phyloP scores from a whole-genome alignment of 2,113 vertebrate genomes.

The Oreotrochilus melanogaster region DNA sequence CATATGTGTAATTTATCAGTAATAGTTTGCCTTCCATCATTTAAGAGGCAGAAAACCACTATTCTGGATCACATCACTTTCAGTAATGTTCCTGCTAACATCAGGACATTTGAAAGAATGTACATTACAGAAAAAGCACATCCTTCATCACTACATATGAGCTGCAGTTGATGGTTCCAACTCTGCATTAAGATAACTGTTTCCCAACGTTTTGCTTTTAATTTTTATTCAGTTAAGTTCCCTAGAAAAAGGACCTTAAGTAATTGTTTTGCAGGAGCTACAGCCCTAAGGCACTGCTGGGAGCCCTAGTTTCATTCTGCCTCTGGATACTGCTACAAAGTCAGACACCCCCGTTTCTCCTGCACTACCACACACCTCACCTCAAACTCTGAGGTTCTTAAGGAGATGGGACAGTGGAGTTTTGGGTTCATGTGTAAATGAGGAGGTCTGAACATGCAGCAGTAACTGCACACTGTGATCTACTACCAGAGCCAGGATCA shows the following conservation, averaged over 20 bases:
- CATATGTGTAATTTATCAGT: background rate
- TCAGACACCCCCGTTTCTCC: background rate
- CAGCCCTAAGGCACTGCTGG: accelerated
- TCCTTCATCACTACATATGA: background rate
- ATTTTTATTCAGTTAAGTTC: background rate
- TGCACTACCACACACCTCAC: background rate
- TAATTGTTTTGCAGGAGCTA: background rate
- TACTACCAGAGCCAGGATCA: background rate
- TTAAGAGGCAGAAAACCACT: background rate
- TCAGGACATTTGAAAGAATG: background rate
- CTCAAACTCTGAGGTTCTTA: background rate
- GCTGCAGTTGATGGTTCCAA: background rate
- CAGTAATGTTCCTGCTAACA: background rate
- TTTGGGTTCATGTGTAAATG: accelerated
- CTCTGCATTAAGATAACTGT: background rate
- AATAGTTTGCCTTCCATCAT: background rate
- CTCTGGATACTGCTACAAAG: background rate
- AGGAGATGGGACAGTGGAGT: background rate
- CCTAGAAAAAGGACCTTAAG: background rate
- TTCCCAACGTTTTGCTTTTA: background rate
- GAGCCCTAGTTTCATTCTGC: background rate
- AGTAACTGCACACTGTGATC: background rate
- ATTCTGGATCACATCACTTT: background rate
- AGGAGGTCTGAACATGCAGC: background rate
- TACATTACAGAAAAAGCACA: background rate